Evolutionary conservation across 2,888 invertebrate genomes (phyloP).

Genomic region (Acrobasis repandana): DNA sequence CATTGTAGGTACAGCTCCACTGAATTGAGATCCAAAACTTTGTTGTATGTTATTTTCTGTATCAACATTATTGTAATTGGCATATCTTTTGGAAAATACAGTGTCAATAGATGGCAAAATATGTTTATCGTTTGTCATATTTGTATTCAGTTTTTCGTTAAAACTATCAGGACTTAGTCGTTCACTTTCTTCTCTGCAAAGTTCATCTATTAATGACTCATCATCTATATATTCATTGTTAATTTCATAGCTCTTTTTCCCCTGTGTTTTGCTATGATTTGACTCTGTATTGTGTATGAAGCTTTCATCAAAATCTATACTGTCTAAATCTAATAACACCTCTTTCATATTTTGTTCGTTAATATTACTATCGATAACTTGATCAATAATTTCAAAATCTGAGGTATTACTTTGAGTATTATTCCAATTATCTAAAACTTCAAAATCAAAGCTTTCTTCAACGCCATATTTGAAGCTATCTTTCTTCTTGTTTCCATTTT

Average conservation of each 20-base stretch:
- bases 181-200: constrained; percentile 74
- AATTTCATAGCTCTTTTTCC: constrained; percentile 47
- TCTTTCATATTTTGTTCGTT: constrained; percentile 75
- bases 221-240: constrained; percentile 75
- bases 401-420: constrained; percentile 40
- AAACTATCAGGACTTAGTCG: constrained; percentile 63
- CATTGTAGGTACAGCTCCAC: constrained; percentile 41
- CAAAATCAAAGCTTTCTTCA: constrained; percentile 75
- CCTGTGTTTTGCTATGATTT: constrained; percentile 44
- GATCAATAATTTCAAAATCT: constrained; percentile 68
- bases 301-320: constrained; percentile 68
- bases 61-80: constrained; percentile 56
- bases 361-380: constrained; percentile 67
- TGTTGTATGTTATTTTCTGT: constrained; percentile 37
- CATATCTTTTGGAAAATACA: constrained; percentile 69
- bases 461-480: constrained; percentile 68
- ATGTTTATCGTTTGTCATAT: constrained; percentile 54
- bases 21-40: constrained; percentile 35
- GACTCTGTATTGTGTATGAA: constrained; percentile 52
- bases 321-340: constrained; percentile 70
- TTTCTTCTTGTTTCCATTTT: constrained; percentile 62
- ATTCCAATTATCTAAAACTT: constrained; percentile 65
- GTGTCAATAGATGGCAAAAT: constrained; percentile 75
- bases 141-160: constrained; percentile 61
- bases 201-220: constrained; percentile 73